Evolutionary conservation across 2,888 invertebrate species (phyloP).

Genomic region (Lasioglossum oenotherae): DNA sequence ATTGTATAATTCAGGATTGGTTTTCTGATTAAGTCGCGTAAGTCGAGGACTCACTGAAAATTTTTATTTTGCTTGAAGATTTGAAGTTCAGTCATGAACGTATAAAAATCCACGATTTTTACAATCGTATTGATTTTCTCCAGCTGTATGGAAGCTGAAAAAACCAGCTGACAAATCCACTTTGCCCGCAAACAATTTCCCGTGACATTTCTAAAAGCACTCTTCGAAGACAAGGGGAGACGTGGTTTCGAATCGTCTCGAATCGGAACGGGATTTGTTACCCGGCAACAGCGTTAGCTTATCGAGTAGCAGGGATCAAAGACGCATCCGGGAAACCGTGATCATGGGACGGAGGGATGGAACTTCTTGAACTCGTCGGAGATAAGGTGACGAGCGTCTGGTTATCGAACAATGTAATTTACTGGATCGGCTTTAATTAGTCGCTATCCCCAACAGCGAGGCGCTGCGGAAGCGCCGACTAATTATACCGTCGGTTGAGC

Average conservation of each 20-base stretch:
- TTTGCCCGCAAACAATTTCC: background rate
- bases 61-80: background rate
- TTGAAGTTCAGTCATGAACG: no score
- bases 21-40: no score
- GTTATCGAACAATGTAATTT: conserved; percentile 31
- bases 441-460: conserved; percentile 22
- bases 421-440: conserved; percentile 56
- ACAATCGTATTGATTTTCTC: background rate
- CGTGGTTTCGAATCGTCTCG: background rate
- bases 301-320: conserved; percentile 65
- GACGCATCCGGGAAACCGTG: conserved; percentile 18
- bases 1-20: no score
- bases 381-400: conserved; percentile 51
- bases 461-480: conserved; percentile 30
- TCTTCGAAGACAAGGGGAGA: background rate
- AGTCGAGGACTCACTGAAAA: no score
- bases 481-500: conserved; percentile 39
- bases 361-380: conserved; percentile 47
- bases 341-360: conserved; percentile 3
- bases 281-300: conserved; percentile 59
- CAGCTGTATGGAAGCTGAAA: background rate
- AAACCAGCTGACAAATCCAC: background rate
- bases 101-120: background rate
- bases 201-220: conserved; percentile 2
- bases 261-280: conserved; percentile 7